Evolutionary conservation across 2,888 invertebrate genomes (phyloP).

Genomic region (Euphydryas editha): DNA sequence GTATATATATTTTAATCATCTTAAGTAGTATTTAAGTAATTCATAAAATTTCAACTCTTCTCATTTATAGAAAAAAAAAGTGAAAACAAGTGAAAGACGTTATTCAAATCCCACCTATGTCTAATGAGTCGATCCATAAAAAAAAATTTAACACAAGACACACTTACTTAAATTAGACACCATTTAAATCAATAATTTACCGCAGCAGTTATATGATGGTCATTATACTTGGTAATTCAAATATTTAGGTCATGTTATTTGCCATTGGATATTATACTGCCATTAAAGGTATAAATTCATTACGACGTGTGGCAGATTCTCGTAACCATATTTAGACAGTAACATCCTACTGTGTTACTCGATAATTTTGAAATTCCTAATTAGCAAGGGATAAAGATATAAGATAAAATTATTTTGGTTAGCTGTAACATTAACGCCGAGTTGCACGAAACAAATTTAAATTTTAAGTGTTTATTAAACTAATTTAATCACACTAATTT

Average conservation of each 20-base stretch:
- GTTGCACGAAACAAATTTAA: no score
- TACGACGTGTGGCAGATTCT: constrained; percentile 27
- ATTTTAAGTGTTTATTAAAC: no score
- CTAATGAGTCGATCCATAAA: no score
- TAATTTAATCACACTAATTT: no score
- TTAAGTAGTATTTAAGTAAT: no score
- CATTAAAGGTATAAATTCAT: constrained; percentile 8
- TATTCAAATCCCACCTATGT: no score
- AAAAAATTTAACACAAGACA: no score
- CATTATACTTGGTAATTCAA: constrained; percentile 5
- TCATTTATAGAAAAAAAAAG: no score
- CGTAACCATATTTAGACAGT: constrained; percentile 53
- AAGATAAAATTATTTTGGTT: not conserved
- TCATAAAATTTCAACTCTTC: no score
- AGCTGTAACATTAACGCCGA: no score
- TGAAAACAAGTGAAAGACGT: no score
- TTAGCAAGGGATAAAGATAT: not conserved
- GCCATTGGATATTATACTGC: constrained; percentile 6
- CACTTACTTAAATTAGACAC: not conserved
- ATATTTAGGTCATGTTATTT: constrained; percentile 13
- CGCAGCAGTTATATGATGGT: not conserved
- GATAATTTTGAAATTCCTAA: constrained; percentile 22
- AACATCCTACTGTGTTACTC: constrained; percentile 15
- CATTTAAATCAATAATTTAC: not conserved
- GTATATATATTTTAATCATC: no score